phyloP scores from a whole-genome alignment of 2,113 vertebrate genomes.

The Tachycineta bicolor region DNA sequence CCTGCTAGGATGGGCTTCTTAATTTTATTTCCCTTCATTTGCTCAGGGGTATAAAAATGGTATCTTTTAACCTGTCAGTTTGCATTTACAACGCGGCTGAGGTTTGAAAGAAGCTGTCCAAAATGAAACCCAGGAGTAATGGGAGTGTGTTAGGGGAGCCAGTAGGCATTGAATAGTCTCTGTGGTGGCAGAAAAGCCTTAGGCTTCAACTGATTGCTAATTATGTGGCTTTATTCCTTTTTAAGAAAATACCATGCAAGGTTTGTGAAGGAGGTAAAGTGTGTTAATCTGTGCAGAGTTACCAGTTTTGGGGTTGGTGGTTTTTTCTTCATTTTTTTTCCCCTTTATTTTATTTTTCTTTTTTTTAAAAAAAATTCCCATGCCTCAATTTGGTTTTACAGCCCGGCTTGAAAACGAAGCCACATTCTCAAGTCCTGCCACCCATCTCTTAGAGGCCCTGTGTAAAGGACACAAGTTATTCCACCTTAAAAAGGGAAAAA shows the following conservation, averaged over 20 bases:
- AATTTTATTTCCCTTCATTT: background rate
- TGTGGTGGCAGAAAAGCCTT: conserved; percentile 55
- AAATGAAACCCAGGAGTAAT: conserved; percentile 51
- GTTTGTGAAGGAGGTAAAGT: conserved; percentile 49
- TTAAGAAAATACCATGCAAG: conserved; percentile 43
- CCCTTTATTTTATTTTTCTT: too few relatives aligned
- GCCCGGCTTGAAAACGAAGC: background rate
- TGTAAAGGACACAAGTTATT: conserved; percentile 36
- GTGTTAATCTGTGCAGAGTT: conserved; percentile 32
- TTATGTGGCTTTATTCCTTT: conserved; percentile 57
- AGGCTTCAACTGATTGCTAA: conserved; percentile 63
- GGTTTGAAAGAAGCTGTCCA: conserved; percentile 58
- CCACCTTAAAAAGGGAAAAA: conserved; percentile 47
- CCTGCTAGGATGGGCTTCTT: background rate
- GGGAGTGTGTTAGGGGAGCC: conserved; percentile 25
- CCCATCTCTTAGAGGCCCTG: conserved; percentile 11
- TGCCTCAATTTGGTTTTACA: background rate
- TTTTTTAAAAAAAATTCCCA: background rate
- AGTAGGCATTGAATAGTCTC: conserved; percentile 48
- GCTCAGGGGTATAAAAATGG: background rate
- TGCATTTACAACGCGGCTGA: conserved; percentile 35
- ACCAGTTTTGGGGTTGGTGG: background rate
- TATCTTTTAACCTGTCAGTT: conserved; percentile 61
- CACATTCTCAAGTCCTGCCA: conserved; percentile 6
- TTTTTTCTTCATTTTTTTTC: background rate